These are phyloP conservation scores for Sphyrna mokarran DNA, from an alignment of 2,113 vertebrate species.

Conservation along the genomic window DNA sequence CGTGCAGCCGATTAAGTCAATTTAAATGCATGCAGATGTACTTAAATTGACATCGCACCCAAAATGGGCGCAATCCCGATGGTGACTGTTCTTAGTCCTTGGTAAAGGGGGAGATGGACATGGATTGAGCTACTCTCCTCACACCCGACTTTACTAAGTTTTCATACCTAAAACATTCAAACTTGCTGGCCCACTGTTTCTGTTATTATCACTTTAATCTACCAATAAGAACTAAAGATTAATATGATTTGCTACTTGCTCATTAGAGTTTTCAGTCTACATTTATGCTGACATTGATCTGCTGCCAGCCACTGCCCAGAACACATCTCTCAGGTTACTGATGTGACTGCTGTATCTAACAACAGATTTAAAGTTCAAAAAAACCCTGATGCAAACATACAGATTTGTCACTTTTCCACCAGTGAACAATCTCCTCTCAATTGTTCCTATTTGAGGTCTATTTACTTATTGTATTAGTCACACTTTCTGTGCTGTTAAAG, in stretches of 20 bases:
- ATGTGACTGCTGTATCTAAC: not conserved
- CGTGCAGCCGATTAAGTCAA: too few relatives aligned
- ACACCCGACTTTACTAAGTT: too few relatives aligned
- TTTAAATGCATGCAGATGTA: too few relatives aligned
- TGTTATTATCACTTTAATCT: not conserved
- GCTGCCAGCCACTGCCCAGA: not conserved
- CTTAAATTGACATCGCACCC: too few relatives aligned
- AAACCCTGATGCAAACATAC: not conserved
- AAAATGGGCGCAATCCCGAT: too few relatives aligned
- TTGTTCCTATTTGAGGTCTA: not conserved
- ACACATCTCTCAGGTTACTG: conserved; percentile 29
- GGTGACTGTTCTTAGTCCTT: too few relatives aligned
- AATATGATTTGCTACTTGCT: not conserved
- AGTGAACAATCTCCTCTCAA: not conserved
- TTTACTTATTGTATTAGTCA: conserved; percentile 12
- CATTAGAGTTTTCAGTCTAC: not conserved
- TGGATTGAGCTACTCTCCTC: too few relatives aligned
- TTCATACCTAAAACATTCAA: too few relatives aligned
- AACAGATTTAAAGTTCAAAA: not conserved
- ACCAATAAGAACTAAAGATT: not conserved
- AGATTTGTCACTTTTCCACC: conserved; percentile 11
- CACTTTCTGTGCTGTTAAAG: not conserved
- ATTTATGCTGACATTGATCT: conserved; percentile 12
- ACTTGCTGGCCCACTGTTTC: not conserved
- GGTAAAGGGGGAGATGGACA: too few relatives aligned